Evolutionary conservation across 30 jellyfish, hydroid and myxozoan genomes (phyloP).

Genomic region (Chironex yamaguchii): DNA sequence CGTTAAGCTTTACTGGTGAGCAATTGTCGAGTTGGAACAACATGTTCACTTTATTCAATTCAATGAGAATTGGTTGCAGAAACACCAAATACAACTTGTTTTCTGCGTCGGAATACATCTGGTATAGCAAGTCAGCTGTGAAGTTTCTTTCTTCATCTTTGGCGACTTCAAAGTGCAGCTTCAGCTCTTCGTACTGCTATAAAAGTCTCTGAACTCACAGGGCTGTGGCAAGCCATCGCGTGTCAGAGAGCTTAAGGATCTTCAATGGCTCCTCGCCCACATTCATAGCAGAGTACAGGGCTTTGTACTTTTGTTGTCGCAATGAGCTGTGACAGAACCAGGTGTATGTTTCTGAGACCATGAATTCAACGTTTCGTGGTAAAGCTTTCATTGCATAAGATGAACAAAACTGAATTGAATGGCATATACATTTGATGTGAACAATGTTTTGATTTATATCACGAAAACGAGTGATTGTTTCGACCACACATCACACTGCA

Average conservation of each 20-base stretch:
- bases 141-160: neutral
- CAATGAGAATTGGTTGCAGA: neutral
- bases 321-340: neutral
- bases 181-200: neutral
- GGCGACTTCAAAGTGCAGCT: neutral
- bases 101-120: neutral
- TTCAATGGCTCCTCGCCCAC: neutral
- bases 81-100: neutral
- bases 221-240: neutral
- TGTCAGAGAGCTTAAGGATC: neutral
- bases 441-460: neutral
- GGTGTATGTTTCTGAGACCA: neutral
- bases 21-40: neutral
- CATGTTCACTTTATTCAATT: neutral
- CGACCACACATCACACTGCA: neutral
- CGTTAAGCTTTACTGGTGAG: neutral
- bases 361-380: neutral
- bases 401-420: neutral
- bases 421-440: neutral
- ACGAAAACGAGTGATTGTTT: neutral
- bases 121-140: neutral
- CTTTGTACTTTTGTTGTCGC: neutral
- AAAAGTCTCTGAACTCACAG: neutral
- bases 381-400: neutral
- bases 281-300: neutral